Evolutionary conservation across 92 coral and sea anemone species (phyloP).

Genomic region (Porites cylindrica): DNA sequence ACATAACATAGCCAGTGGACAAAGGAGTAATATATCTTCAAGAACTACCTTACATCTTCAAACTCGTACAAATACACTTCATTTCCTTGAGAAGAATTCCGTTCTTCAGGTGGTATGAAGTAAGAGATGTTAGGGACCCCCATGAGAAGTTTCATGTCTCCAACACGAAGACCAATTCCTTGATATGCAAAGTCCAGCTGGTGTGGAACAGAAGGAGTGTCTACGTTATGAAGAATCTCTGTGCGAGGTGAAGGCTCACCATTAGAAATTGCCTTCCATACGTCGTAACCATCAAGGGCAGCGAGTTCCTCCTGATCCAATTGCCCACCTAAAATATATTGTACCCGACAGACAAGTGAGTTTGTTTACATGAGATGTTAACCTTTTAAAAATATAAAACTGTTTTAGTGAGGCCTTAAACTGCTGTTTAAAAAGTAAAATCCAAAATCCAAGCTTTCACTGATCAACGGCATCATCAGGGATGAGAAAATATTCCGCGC

Average conservation of each 20-base stretch:
- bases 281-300: constrained; percentile 72
- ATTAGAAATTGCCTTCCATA: constrained; percentile 79
- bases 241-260: constrained; percentile 79
- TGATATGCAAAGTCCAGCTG: constrained; percentile 66
- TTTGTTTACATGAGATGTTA: not conserved
- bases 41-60: constrained; percentile 17
- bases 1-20: not conserved
- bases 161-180: constrained; percentile 81
- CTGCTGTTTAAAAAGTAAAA: too few relatives aligned
- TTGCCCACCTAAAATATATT: constrained; percentile 51
- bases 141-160: constrained; percentile 87
- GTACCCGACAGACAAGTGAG: not conserved
- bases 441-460: too few relatives aligned
- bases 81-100: not conserved
- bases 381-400: too few relatives aligned
- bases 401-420: too few relatives aligned
- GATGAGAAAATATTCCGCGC: too few relatives aligned
- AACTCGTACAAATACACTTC: not conserved
- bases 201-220: constrained; percentile 13
- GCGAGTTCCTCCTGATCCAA: constrained; percentile 41
- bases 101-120: constrained; percentile 83
- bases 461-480: too few relatives aligned
- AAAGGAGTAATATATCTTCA: not conserved
- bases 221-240: constrained; percentile 87
- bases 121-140: constrained; percentile 82